Evolutionary conservation across 2,888 invertebrate genomes (phyloP).

Genomic region (Melinaea marsaeus): DNA sequence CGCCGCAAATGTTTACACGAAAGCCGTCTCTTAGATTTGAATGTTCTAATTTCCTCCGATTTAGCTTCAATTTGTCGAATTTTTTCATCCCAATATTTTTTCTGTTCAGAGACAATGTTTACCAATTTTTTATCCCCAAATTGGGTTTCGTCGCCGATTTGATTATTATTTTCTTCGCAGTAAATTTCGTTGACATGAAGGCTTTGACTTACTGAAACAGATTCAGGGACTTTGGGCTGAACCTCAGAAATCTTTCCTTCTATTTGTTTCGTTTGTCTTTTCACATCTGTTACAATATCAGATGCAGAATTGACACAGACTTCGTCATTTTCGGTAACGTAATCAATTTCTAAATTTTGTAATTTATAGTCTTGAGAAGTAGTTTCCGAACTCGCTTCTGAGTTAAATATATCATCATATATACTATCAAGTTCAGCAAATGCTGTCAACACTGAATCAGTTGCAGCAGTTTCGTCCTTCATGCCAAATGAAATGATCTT

Average conservation of each 20-base stretch:
- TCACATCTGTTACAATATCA: constrained; percentile 71
- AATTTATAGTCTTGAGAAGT: constrained; percentile 39
- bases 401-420: constrained; percentile 58
- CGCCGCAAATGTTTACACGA: constrained; percentile 57
- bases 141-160: constrained; percentile 44
- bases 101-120: constrained; percentile 69
- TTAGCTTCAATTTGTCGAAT: constrained; percentile 67
- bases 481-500: constrained; percentile 51
- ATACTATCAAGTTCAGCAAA: constrained; percentile 70
- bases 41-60: constrained; percentile 52
- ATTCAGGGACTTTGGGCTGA: constrained; percentile 75
- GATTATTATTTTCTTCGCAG: constrained; percentile 33
- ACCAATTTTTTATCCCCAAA: constrained; percentile 50
- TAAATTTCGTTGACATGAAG: constrained; percentile 46
- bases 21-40: constrained; percentile 54
- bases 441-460: constrained; percentile 64
- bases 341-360: constrained; percentile 37
- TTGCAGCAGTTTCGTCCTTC: constrained; percentile 47
- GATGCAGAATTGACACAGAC: constrained; percentile 72
- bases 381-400: constrained; percentile 42
- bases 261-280: constrained; percentile 58
- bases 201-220: constrained; percentile 72
- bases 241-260: constrained; percentile 76
- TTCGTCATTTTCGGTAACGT: constrained; percentile 43
- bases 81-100: constrained; percentile 73